These are phyloP conservation scores for Silurus aristotelis DNA, from an alignment of 2,797 vertebrate species.

Conservation along the genomic window DNA sequence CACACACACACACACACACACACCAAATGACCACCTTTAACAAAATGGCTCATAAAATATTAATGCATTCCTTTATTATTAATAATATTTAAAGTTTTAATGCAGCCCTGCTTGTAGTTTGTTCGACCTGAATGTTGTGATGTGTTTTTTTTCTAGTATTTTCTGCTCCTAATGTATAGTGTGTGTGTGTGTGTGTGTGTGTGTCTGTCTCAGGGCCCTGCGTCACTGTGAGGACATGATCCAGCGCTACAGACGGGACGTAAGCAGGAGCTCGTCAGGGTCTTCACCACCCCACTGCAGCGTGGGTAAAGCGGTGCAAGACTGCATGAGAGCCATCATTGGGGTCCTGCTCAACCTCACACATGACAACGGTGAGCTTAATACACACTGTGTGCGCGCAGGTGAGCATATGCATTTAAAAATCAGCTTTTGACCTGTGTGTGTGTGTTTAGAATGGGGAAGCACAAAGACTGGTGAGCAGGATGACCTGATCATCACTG, in stretches of 20 bases:
- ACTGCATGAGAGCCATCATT: constrained; percentile 95
- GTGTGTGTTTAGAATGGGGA: constrained; percentile 87
- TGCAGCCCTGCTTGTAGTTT: not conserved
- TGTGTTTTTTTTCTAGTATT: no score
- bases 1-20: no score
- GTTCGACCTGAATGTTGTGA: not conserved
- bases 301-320: constrained; percentile 91
- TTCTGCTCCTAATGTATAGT: not conserved
- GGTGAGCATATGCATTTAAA: not conserved
- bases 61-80: not conserved
- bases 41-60: not conserved
- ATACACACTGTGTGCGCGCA: not conserved
- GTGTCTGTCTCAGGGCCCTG: constrained; percentile 76
- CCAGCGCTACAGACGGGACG: constrained; percentile 85
- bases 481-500: constrained; percentile 86
- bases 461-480: constrained; percentile 98
- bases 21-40: not conserved
- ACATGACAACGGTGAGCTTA: constrained; percentile 87
- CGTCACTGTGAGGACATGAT: constrained; percentile 90
- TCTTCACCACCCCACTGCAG: constrained; percentile 77
- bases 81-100: not conserved
- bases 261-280: constrained; percentile 74
- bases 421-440: not conserved
- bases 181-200: not conserved
- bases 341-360: constrained; percentile 95